These are phyloP conservation scores for Oncorhynchus gorbuscha DNA, from an alignment of 2,113 vertebrate species.

Conservation along the genomic window DNA sequence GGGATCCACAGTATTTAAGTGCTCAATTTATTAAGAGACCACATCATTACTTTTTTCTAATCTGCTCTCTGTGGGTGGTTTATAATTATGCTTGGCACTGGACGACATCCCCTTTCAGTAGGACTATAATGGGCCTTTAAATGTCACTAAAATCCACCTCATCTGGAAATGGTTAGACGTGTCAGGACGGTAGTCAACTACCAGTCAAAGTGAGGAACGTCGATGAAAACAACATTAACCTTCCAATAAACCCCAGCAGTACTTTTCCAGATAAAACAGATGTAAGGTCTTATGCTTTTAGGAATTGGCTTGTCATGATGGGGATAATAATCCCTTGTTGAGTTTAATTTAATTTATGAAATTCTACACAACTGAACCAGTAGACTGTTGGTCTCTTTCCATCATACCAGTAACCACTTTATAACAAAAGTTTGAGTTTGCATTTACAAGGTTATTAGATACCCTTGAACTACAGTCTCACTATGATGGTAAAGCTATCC, in stretches of 20 bases:
- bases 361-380: no score
- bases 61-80: slow-evolving; percentile 53
- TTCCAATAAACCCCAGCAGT: slow-evolving; percentile 38
- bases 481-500: background rate
- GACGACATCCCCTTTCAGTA: slow-evolving; percentile 30
- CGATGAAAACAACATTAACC: slow-evolving; percentile 32
- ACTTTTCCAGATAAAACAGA: slow-evolving; percentile 35
- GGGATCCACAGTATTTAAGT: slow-evolving; percentile 3
- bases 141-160: slow-evolving; percentile 51
- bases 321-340: background rate
- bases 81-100: slow-evolving; percentile 37
- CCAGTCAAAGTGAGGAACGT: slow-evolving; percentile 32
- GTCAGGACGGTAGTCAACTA: slow-evolving; percentile 29
- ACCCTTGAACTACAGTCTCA: background rate
- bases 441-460: background rate
- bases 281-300: slow-evolving; percentile 19
- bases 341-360: background rate
- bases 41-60: slow-evolving; percentile 5
- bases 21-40: slow-evolving; percentile 5
- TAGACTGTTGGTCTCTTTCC: no score
- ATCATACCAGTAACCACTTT: background rate
- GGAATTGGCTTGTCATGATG: slow-evolving; percentile 14
- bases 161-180: slow-evolving; percentile 63
- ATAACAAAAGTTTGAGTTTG: background rate
- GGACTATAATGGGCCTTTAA: slow-evolving; percentile 45